Evolutionary conservation across 1,140 invertebrate species (phyloP).

Genomic region (Idris sp.): DNA sequence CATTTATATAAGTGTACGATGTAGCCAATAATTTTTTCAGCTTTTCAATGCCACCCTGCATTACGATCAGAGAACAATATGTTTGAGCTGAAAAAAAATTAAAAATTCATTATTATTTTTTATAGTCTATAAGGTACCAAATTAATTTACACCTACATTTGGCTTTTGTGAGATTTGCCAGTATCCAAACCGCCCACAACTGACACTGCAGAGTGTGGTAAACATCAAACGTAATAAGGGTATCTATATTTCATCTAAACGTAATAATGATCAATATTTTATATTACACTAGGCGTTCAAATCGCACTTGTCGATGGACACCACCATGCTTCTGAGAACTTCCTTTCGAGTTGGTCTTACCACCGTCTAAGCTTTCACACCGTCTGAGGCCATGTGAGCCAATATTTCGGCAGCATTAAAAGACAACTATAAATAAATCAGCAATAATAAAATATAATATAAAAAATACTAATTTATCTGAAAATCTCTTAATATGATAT

Average conservation of each 20-base stretch:
- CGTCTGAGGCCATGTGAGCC: conserved; percentile 96
- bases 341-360: conserved; percentile 83
- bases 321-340: conserved; percentile 87
- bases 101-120: too few species aligned
- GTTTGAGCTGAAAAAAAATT: conserved; percentile 83
- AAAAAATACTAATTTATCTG: not conserved
- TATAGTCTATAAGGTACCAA: too few species aligned
- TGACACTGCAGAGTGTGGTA: conserved; percentile 93
- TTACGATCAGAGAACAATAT: conserved; percentile 91
- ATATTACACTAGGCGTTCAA: conserved; percentile 93
- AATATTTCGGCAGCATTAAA: conserved; percentile 98
- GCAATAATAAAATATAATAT: conserved; percentile 10
- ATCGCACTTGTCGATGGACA: conserved; percentile 93
- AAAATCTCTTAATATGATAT: too few species aligned
- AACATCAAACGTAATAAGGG: conserved; percentile 90
- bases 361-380: conserved; percentile 89
- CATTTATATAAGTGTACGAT: conserved; percentile 16
- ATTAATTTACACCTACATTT: conserved; percentile 92
- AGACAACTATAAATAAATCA: conserved; percentile 86
- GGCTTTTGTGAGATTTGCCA: conserved; percentile 96
- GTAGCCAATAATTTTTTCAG: conserved; percentile 82
- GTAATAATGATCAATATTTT: conserved; percentile 97
- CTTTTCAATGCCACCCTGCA: conserved; percentile 89
- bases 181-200: conserved; percentile 98
- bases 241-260: too few species aligned